These are phyloP conservation scores for Chrysolophus pictus DNA, from an alignment of 2,797 vertebrate species.

Conservation along the genomic window DNA sequence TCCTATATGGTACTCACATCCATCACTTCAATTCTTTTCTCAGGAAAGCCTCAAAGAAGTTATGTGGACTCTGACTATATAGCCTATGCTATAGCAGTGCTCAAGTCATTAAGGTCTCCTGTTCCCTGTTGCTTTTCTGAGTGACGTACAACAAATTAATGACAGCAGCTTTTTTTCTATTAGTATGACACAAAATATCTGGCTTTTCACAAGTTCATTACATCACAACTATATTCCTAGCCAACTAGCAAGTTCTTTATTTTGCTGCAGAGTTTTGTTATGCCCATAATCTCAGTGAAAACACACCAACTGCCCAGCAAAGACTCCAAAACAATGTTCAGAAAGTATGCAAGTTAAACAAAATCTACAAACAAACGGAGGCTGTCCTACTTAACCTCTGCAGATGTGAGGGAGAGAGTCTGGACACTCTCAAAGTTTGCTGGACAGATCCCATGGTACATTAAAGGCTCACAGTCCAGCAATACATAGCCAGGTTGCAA, in stretches of 20 bases:
- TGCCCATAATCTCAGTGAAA: background rate
- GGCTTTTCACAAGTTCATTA: background rate
- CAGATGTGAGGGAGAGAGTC: background rate
- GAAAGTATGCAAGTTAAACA: background rate
- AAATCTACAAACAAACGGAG: slow-evolving; percentile 24
- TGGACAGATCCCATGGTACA: background rate
- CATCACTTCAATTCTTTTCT: background rate
- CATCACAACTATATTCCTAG: background rate
- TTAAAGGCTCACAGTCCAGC: background rate
- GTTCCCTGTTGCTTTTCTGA: background rate
- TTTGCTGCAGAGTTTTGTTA: background rate
- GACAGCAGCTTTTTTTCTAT: background rate
- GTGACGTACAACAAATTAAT: background rate
- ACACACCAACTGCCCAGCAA: background rate
- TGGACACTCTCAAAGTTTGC: background rate
- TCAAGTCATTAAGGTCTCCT: background rate
- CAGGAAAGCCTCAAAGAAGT: background rate
- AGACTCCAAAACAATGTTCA: background rate
- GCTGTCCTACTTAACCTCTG: background rate
- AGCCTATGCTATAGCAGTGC: background rate
- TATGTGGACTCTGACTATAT: background rate
- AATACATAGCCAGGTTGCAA: slow-evolving; percentile 36
- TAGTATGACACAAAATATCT: background rate
- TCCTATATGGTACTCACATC: background rate
- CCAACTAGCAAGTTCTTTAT: slow-evolving; percentile 12